Base-by-base conservation (phyloP, 1,140 invertebrate genomes). In the Drosophila tsacasi region DNA sequence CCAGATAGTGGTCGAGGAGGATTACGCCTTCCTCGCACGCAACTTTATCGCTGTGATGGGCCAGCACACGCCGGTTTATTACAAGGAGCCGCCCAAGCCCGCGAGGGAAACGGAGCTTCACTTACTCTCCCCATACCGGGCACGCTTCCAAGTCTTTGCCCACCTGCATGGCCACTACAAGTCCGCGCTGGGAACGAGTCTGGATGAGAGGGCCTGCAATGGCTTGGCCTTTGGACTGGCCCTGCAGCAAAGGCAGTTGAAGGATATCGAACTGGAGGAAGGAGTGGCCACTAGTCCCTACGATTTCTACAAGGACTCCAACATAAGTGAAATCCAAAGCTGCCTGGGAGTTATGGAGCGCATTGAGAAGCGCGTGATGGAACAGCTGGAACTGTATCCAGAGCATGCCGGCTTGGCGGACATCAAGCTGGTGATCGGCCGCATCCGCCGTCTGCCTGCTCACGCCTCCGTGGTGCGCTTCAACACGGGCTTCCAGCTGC, bases 221-320 rank as follows among this genome's bases (percentile, higher is more conserved):
- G 83, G 81, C 0, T 40, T 93, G n/a, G 62, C 60, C 25, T 82
- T 93, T 30, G 75, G 76, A 0, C 23, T 93, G 46, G 81, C 76
- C 0, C 25, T 92, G 35, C 92, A 92, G 50, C 90, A 92, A 32
- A 55, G 72, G 3, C 64, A 80, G 30, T 61, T 93, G 3, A 75
- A 58, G 37, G 85, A 92, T 5, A 50, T 86, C 17, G 59, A 79
- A 8, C 50, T 83, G 39, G 69, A 76, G 60, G 61, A 76, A 8
- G 42, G 19, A 1, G 32, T 23, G 15, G 5, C 54, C 5, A 55
- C 42, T 7, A 15, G 32, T 3, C 23, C n/a, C 12, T 93, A 92
- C 61, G 96, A 99, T 93, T 97, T 99, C 86, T 99, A 99, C 92
- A 95, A 95, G 76, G 97, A 98, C 77, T 93, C 96, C 2, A 97